phyloP scores from a whole-genome alignment of 1,140 invertebrate species.

The Chironomus tepperi region DNA sequence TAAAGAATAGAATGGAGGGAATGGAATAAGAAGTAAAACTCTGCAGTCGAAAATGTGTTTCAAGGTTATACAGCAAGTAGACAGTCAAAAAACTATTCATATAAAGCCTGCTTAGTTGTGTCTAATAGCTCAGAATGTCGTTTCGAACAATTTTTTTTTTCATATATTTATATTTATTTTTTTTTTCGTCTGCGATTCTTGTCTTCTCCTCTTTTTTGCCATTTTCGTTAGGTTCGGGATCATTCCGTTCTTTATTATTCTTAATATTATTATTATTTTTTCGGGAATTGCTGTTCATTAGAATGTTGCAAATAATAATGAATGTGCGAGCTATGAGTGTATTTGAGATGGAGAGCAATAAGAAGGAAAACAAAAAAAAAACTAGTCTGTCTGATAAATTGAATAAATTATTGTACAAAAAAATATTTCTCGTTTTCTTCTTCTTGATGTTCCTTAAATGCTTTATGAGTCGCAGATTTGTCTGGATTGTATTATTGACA shows the following conservation, averaged over 20 bases:
- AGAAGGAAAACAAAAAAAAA: no score
- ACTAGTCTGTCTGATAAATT: no score
- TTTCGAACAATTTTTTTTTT: background rate
- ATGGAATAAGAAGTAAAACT: background rate
- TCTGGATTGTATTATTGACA: no score
- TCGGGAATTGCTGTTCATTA: no score
- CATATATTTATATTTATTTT: background rate
- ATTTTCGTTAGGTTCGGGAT: background rate
- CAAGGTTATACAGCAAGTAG: conserved; percentile 17
- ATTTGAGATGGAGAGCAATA: no score
- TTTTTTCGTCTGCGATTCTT: conserved; percentile 10
- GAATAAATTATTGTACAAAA: no score
- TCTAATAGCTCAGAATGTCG: conserved; percentile 17
- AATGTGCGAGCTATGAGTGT: no score
- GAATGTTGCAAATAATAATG: no score
- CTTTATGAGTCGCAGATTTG: no score
- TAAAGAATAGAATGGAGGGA: background rate
- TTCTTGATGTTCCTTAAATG: no score
- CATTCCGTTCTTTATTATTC: background rate
- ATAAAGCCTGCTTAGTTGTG: background rate
- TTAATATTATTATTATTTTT: no score
- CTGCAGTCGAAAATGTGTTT: conserved; percentile 16
- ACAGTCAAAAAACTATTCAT: conserved; percentile 14
- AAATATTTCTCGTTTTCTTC: no score
- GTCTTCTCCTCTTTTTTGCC: background rate